A percentile compares a stretch with the other conserved stretches of the same genome.
These are phyloP conservation scores for Myrmecobius fasciatus DNA, from an alignment of 2,113 vertebrate genomes.

Conservation along the genomic window DNA sequence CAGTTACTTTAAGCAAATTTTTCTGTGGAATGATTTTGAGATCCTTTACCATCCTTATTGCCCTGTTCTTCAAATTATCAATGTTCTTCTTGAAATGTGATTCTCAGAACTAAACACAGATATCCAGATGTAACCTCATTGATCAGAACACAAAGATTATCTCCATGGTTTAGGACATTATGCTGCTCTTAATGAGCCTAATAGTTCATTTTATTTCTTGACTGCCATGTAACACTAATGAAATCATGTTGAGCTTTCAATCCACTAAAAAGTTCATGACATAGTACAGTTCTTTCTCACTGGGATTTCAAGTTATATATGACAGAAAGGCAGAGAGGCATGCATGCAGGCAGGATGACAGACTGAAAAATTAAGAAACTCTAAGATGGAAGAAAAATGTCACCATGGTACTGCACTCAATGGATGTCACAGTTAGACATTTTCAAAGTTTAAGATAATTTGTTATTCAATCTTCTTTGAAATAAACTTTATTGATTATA, in stretches of 20 bases:
- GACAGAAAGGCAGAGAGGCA: neutral
- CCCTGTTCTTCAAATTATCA: neutral
- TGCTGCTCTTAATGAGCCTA: neutral
- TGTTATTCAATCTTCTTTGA: conserved; percentile 52
- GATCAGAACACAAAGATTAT: neutral
- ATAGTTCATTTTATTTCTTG: neutral
- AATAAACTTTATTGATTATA: conserved; percentile 34
- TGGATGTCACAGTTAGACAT: neutral
- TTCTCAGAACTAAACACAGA: neutral
- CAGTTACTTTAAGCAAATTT: neutral
- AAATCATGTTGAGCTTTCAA: neutral
- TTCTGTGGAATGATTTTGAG: neutral
- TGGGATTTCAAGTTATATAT: neutral
- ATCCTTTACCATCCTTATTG: neutral
- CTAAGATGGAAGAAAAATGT: conserved; percentile 1
- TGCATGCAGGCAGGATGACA: neutral
- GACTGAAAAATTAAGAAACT: neutral
- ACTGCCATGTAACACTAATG: neutral
- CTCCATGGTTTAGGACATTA: neutral
- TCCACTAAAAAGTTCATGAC: neutral
- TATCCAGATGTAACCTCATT: neutral
- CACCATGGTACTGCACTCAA: conserved; percentile 14
- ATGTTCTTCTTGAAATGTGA: neutral
- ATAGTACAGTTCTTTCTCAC: neutral
- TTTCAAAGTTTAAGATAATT: conserved; percentile 45